These are phyloP conservation scores for Bambusicola thoracicus DNA, from an alignment of 2,113 vertebrate genomes.

Conservation along the genomic window DNA sequence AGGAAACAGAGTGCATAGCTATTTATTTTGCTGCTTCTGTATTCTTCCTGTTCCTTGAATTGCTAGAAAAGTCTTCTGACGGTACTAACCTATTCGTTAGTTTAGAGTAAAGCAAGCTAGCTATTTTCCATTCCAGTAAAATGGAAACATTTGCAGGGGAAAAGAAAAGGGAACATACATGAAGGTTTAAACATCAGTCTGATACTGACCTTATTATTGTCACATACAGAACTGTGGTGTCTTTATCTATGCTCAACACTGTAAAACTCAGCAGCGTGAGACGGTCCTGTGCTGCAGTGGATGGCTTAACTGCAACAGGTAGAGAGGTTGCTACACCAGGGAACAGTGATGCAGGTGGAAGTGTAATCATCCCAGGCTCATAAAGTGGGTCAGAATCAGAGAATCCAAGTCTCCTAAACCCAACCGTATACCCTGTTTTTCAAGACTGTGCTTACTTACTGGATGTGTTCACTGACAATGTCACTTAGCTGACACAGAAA, in stretches of 20 bases:
- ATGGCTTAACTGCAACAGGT: rapidly evolving
- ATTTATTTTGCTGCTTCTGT: not conserved
- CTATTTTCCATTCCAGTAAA: not conserved
- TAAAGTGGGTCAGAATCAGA: not conserved
- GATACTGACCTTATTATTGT: not conserved
- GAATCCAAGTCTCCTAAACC: not conserved
- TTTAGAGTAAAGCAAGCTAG: constrained; percentile 7
- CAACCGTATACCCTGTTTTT: not conserved
- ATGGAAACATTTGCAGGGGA: not conserved
- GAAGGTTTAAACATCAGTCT: not conserved
- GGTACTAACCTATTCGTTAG: not conserved
- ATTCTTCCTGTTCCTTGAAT: not conserved
- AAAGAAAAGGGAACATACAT: not conserved
- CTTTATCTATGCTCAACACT: not conserved
- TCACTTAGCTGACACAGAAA: not conserved
- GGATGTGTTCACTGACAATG: not conserved
- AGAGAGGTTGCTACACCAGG: not conserved
- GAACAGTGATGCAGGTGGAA: not conserved
- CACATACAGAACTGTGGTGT: not conserved
- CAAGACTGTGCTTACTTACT: rapidly evolving
- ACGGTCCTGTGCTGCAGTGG: not conserved
- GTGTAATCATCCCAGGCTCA: not conserved
- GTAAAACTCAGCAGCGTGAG: not conserved
- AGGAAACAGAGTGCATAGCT: not conserved
- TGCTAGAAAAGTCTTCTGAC: not conserved